These are phyloP conservation scores for Anoplophora glabripennis DNA, from an alignment of 1,140 invertebrate species.

Conservation along the genomic window DNA sequence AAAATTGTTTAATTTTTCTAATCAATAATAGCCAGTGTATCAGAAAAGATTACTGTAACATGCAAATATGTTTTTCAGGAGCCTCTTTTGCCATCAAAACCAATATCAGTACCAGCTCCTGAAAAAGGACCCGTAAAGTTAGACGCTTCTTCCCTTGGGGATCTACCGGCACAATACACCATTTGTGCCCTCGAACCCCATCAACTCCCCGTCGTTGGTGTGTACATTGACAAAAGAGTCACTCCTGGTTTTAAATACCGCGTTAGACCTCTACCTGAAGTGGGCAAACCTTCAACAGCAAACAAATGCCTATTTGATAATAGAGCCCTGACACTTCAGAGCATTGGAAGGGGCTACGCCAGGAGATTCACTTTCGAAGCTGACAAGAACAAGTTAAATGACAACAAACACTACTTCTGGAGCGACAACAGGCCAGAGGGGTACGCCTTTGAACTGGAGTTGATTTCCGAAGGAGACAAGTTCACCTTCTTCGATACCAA, in stretches of 20 bases:
- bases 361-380: constrained; percentile 71
- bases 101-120: neutral
- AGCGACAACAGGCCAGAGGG: constrained; percentile 70
- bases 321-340: constrained; percentile 62
- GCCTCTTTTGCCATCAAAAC: neutral
- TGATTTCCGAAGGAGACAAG: constrained; percentile 66
- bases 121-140: constrained; percentile 39
- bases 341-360: constrained; percentile 72
- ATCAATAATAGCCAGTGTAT: too few relatives aligned
- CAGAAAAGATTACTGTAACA: too few relatives aligned
- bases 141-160: constrained; percentile 57
- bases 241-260: constrained; percentile 72
- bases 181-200: constrained; percentile 59
- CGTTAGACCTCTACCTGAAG: constrained; percentile 59
- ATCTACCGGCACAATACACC: constrained; percentile 63
- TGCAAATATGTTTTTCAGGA: neutral
- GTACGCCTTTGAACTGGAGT: constrained; percentile 69
- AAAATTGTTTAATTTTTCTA: too few relatives aligned
- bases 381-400: constrained; percentile 59
- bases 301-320: constrained; percentile 58
- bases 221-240: constrained; percentile 69
- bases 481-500: constrained; percentile 67
- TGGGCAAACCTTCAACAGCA: constrained; percentile 27
- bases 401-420: constrained; percentile 73
- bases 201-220: constrained; percentile 70